Conservation (phyloP, 1,140 invertebrate species). For the Asobara japonica region DNA sequence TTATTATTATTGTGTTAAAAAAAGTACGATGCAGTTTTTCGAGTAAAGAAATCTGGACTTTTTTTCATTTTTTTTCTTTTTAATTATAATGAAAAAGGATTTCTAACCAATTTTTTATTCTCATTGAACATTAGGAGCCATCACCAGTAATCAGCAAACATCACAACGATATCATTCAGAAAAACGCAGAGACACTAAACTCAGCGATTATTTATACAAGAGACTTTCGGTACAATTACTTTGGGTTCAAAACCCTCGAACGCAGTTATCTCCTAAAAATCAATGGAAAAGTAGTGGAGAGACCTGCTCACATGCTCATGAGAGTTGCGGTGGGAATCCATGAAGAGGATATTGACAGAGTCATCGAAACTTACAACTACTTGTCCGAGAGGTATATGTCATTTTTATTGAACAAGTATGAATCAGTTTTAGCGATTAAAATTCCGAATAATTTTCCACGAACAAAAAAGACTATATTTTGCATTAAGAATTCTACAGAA, state of each 20-base stretch:
- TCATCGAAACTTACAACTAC: slow-evolving; percentile 97
- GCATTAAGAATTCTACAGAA: too few species aligned
- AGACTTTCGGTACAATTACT: slow-evolving; percentile 98
- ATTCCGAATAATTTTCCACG: too few species aligned
- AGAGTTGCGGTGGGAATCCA: slow-evolving; percentile 97
- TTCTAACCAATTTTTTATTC: too few species aligned
- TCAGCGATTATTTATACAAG: slow-evolving; percentile 98
- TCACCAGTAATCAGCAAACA: slow-evolving; percentile 89
- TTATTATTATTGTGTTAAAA: too few species aligned
- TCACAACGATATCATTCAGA: slow-evolving; percentile 85
- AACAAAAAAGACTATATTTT: too few species aligned
- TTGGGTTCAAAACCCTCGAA: slow-evolving; percentile 99
- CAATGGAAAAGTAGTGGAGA: slow-evolving; percentile 92
- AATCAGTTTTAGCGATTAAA: too few species aligned
- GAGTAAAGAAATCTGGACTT: too few species aligned
- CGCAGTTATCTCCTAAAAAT: slow-evolving; percentile 95
- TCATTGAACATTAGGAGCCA: too few species aligned
- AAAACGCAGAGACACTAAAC: slow-evolving; percentile 89
- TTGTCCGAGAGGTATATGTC: slow-evolving; percentile 92
- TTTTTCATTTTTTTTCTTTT: too few species aligned
- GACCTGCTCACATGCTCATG: slow-evolving; percentile 99
- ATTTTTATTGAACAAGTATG: too few species aligned
- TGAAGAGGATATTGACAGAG: slow-evolving; percentile 90
- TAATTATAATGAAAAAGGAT: too few species aligned
- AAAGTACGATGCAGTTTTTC: too few species aligned